phyloP scores from a whole-genome alignment of 1,140 invertebrate species.

The Colletes latitarsis region DNA sequence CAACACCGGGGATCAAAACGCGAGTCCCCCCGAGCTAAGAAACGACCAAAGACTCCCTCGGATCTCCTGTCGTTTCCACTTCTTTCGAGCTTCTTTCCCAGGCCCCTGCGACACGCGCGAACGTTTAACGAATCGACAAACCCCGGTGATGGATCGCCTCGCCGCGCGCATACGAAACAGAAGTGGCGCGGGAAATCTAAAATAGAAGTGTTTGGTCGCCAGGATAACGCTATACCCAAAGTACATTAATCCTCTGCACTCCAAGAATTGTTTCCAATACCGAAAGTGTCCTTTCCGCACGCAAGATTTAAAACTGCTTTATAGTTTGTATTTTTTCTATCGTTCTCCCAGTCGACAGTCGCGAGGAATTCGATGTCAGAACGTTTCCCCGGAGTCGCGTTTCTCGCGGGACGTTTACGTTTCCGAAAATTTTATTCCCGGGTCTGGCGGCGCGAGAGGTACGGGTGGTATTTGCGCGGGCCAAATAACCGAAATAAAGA shows the following conservation, averaged over 20 bases:
- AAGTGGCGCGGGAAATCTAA: neutral
- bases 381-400: too few relatives aligned
- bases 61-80: neutral
- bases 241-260: too few relatives aligned
- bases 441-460: slow-evolving; percentile 47
- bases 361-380: too few relatives aligned
- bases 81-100: neutral
- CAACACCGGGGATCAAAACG: neutral
- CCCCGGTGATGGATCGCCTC: neutral
- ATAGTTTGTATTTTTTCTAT: too few relatives aligned
- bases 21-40: neutral
- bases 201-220: too few relatives aligned
- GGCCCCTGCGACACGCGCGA: neutral
- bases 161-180: slow-evolving; percentile 19
- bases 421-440: slow-evolving; percentile 45
- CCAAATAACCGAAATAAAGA: slow-evolving; percentile 81
- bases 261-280: too few relatives aligned
- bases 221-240: too few relatives aligned
- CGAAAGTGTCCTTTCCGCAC: too few relatives aligned
- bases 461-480: slow-evolving; percentile 79
- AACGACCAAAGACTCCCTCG: neutral
- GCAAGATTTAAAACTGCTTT: too few relatives aligned
- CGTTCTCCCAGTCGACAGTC: too few relatives aligned
- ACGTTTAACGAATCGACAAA: slow-evolving; percentile 41
- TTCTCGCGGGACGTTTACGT: neutral